Percentiles rank a stretch among this genome's conserved stretches.
These are phyloP conservation scores for Ceriagrion tenellum DNA, from an alignment of 2,888 invertebrate species.

Conservation along the genomic window DNA sequence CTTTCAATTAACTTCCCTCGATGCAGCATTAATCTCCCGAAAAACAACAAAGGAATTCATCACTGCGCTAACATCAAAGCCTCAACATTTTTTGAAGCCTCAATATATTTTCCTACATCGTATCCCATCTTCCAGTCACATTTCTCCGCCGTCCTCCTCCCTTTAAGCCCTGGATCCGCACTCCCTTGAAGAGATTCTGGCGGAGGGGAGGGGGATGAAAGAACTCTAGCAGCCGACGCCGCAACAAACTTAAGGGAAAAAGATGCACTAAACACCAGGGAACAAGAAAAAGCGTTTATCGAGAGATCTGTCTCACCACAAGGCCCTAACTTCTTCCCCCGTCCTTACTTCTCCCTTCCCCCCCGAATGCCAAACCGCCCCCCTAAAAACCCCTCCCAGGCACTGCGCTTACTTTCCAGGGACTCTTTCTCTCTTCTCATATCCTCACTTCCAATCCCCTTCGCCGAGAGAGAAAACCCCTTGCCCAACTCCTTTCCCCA, in stretches of 20 bases:
- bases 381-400: no score
- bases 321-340: neutral
- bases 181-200: neutral
- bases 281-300: slow-evolving; percentile 68
- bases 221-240: neutral
- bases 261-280: slow-evolving; percentile 61
- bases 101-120: no score
- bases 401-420: neutral
- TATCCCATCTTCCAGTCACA: neutral
- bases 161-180: neutral
- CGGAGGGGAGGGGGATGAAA: neutral
- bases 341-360: neutral
- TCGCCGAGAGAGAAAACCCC: neutral
- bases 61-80: no score
- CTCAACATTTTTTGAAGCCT: no score
- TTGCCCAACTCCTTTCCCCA: neutral
- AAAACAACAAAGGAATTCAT: no score
- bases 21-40: no score
- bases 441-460: slow-evolving; percentile 8
- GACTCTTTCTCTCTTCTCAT: neutral
- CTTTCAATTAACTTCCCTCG: no score
- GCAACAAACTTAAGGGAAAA: slow-evolving; percentile 36
- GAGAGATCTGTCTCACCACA: slow-evolving; percentile 50
- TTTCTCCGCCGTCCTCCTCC: neutral
- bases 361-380: neutral